Base-by-base conservation (phyloP, 2,113 vertebrate genomes). In the Noturus placidus region DNA sequence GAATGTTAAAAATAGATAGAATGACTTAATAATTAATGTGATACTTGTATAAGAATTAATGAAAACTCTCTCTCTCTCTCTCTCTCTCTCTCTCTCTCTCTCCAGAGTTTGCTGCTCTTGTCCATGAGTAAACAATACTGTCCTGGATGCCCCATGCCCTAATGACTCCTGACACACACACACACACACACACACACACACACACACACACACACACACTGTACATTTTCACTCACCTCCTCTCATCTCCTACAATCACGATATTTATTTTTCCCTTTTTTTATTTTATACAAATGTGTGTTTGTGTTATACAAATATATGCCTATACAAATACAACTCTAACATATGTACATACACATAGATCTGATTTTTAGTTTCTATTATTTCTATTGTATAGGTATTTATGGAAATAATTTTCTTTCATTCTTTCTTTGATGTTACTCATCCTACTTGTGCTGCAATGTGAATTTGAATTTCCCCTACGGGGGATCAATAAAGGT, bases 41-140 rank as follows among this genome's bases (percentile, higher is more conserved):
- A 33, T n/a, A n/a, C 35, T 46, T 50, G 4, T 42, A 38, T 42
- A 74, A 74, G 19, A 65, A 54, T 14, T 52, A 19, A 80, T 42
- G 14, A 42, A 38, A 74, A 20, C 67, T 91, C 54, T 91, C 38
- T 93, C 83, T 93, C 92, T 56, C 6, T 54, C 15, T 78, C 22
- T 52, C 10, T 50, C 42, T 82, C 9, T 50, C 1, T 30, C 42
- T 78, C 35, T 57, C 56, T 91, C 54, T 91, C 38, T 93, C 83
- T 93, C 92, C 92, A 95, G 95, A 96, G 89, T 96, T 96, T 83
- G 57, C 92, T 19, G 87, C 92, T 69, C 92, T 96, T 81, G 95
- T 96, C 90, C 93, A 94, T 80, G 95, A 96, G 92, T 96, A 92
- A 93, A 1, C 63, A 57, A 67, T 30, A 78, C 86, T 84, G 59